Evolutionary conservation across 1,140 invertebrate genomes (phyloP), one percentile per base, ranked within the genome.

Genomic region (Tetramorium simillimum): DNA sequence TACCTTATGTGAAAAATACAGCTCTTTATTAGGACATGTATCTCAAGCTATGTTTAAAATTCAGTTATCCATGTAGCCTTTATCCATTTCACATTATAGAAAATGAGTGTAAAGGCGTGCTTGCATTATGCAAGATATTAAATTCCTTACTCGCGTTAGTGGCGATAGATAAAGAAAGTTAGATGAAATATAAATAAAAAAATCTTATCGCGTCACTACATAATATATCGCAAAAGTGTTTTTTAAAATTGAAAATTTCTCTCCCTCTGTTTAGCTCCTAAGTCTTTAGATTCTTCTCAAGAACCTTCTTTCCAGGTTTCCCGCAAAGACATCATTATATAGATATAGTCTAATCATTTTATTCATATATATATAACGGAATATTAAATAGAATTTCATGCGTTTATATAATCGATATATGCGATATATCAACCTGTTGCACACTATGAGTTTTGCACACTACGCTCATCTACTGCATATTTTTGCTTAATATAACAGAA

Each of bases 351-450:
- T 43, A 67, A 43, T 67, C 37, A 43, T 67, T 18, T 67, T 21
- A 67, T 21, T 40, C 40, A 65, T 33, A 46, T 72, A 53, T 49
- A 33, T 53, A n/a, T 40, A 75, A 14, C n/a, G n/a, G 7, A 56
- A 63, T 77, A 63, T 77, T 77, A 63, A 46, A 77, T 60, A 60
- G 40, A 62, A 63, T 46, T 77, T 24, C 5, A 12, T 75, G 18
- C 4, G 12, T 53, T 33, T 51, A 75, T 77, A n/a, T 77, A 33
- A 63, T 53, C 40, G 16, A 53, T 28, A 24, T 43, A 37, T 12
- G 37, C 51, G 43, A 53, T 81, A 53, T 43, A 70, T 81, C 46
- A 81, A 81, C 78, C 78, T 81, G 63, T 81, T 70, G 63, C 58
- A 63, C 9, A 24, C 60, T 81, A 70, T 70, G 65, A 51, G 5